These are phyloP conservation scores for Taphrorychus bicolor DNA, from an alignment of 2,888 invertebrate species.

Conservation along the genomic window DNA sequence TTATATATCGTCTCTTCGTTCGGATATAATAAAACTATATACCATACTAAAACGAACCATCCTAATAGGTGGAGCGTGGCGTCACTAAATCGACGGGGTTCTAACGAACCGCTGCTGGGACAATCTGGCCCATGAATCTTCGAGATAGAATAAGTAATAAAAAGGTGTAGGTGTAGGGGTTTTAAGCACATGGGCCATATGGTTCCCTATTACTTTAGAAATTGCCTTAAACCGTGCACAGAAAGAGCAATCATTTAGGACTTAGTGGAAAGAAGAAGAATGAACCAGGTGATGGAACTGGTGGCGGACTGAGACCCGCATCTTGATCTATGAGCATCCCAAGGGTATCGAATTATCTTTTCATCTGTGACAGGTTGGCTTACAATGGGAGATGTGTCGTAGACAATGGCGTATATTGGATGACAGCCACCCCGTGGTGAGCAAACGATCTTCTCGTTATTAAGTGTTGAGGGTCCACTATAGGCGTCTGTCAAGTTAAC, in stretches of 20 bases:
- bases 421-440: slow-evolving; percentile 30
- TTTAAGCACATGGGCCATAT: slow-evolving; percentile 27
- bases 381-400: slow-evolving; percentile 16
- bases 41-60: too few species aligned
- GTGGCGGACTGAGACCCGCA: slow-evolving; percentile 16
- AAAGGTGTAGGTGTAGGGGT: slow-evolving; percentile 11
- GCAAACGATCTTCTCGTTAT: too few species aligned
- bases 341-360: slow-evolving; percentile 36
- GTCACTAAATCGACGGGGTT: slow-evolving; percentile 40
- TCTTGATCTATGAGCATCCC: slow-evolving; percentile 29
- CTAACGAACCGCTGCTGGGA: slow-evolving; percentile 36
- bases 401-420: slow-evolving; percentile 25
- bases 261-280: neutral
- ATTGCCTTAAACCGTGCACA: neutral
- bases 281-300: neutral
- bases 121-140: slow-evolving; percentile 38
- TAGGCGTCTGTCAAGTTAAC: too few species aligned
- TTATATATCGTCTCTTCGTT: too few species aligned
- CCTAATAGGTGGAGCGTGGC: slow-evolving; percentile 40
- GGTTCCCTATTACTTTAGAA: slow-evolving; percentile 3
- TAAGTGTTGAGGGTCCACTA: too few species aligned
- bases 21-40: too few species aligned
- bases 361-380: slow-evolving; percentile 29
- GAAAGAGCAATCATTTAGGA: too few species aligned
- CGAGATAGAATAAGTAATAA: slow-evolving; percentile 17